Conservation (phyloP, 2,888 invertebrate species). For the Dryomyza anilis region DNA sequence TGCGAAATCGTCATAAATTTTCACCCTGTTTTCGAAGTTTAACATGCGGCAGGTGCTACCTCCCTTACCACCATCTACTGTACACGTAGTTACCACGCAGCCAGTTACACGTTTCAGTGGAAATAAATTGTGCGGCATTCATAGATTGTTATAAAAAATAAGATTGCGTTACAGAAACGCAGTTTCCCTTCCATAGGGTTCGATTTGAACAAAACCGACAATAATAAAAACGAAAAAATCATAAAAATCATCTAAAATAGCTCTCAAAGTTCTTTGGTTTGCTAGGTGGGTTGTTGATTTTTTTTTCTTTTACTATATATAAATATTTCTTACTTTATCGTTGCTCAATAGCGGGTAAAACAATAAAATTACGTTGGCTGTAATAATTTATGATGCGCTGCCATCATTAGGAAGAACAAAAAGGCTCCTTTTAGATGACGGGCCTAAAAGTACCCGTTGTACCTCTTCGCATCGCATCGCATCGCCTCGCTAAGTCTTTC, state of each 20-base stretch:
- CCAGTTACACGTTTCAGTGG: slow-evolving; percentile 41
- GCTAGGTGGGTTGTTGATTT: not conserved
- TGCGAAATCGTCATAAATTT: not conserved
- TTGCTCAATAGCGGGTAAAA: slow-evolving; percentile 55
- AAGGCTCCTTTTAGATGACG: not conserved
- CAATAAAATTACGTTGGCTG: slow-evolving; percentile 48
- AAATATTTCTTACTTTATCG: not conserved
- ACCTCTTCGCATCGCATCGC: not conserved
- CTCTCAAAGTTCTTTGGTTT: not conserved
- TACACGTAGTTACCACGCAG: not conserved
- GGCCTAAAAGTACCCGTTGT: not conserved
- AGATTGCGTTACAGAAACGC: not conserved
- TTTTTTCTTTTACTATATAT: not conserved
- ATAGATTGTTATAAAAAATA: slow-evolving; percentile 31
- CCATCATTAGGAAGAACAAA: slow-evolving; percentile 13
- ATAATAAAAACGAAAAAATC: slow-evolving; percentile 3
- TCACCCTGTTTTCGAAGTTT: slow-evolving; percentile 15
- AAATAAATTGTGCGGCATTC: slow-evolving; percentile 42
- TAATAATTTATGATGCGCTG: slow-evolving; percentile 11
- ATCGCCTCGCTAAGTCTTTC: not conserved
- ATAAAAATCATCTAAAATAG: slow-evolving; percentile 5
- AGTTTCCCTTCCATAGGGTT: not conserved
- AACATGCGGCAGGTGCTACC: slow-evolving; percentile 11
- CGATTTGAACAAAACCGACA: not conserved
- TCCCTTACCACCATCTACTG: too few species aligned